Evolutionary conservation across 2,888 invertebrate species (phyloP).

Genomic region (Agrochola macilenta): DNA sequence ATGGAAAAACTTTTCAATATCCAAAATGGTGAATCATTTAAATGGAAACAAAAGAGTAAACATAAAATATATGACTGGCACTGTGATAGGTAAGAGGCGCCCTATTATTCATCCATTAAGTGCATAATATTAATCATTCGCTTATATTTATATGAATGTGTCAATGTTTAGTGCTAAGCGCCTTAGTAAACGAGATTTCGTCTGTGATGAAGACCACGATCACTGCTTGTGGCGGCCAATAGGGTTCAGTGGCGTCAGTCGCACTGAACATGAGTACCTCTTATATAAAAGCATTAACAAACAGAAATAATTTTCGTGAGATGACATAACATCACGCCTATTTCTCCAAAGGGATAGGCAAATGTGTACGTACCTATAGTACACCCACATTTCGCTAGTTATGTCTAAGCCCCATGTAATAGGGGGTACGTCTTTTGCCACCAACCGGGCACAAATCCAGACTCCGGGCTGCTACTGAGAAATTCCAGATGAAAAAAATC

Average conservation of each 20-base stretch:
- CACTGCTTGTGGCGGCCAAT: neutral
- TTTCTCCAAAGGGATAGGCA: neutral
- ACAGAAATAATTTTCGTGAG: neutral
- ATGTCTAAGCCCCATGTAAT: neutral
- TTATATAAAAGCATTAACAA: neutral
- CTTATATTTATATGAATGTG: constrained; percentile 35
- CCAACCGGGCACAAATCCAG: no score
- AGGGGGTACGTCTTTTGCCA: no score
- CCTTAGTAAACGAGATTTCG: neutral
- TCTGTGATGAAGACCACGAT: neutral
- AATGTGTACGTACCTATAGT: neutral
- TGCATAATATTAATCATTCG: constrained; percentile 27
- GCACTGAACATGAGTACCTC: neutral
- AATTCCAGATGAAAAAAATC: no score
- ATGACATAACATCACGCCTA: neutral
- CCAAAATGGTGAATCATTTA: neutral
- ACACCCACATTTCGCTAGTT: neutral
- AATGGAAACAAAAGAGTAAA: neutral
- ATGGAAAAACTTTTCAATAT: no score
- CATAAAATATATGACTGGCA: neutral
- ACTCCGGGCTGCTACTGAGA: no score
- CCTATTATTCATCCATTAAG: constrained; percentile 8
- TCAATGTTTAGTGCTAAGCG: constrained; percentile 19
- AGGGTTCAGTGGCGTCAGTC: neutral
- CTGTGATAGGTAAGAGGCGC: neutral